Conservation (phyloP, 2,113 vertebrate genomes). For the Coptodon rendalli region DNA sequence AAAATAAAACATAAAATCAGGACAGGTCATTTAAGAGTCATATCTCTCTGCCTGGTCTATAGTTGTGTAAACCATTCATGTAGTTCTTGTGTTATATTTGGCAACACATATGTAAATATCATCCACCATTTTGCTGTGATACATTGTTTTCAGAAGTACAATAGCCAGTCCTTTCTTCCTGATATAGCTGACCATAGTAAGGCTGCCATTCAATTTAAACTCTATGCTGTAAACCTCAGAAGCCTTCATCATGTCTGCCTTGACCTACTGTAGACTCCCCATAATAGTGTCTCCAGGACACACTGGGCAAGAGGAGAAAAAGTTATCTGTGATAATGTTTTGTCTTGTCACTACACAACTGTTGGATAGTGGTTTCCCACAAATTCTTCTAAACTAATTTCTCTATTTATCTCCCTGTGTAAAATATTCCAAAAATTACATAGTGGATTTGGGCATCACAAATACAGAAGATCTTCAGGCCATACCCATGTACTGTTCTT, state of each 20-base stretch:
- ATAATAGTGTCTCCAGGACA: neutral
- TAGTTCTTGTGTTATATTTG: neutral
- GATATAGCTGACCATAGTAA: neutral
- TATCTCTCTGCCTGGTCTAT: neutral
- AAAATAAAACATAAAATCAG: neutral
- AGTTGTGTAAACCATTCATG: neutral
- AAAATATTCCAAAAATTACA: rapidly evolving
- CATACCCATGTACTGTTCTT: neutral
- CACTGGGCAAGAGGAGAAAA: neutral
- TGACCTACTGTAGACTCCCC: neutral
- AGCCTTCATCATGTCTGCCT: neutral
- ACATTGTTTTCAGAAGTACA: neutral
- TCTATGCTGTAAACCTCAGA: neutral
- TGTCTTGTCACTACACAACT: neutral
- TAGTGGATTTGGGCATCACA: neutral
- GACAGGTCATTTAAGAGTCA: neutral
- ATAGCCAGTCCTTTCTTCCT: neutral
- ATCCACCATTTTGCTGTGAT: neutral
- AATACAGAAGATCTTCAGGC: neutral
- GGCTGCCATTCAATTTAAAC: neutral
- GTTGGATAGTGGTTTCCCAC: neutral
- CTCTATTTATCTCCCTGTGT: rapidly evolving
- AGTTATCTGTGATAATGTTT: rapidly evolving
- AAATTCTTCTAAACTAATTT: neutral
- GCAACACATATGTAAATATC: neutral